Evolutionary conservation across 2,797 vertebrate genomes (phyloP), one percentile per base, ranked within the genome.

Genomic region (Valencia hispanica): DNA sequence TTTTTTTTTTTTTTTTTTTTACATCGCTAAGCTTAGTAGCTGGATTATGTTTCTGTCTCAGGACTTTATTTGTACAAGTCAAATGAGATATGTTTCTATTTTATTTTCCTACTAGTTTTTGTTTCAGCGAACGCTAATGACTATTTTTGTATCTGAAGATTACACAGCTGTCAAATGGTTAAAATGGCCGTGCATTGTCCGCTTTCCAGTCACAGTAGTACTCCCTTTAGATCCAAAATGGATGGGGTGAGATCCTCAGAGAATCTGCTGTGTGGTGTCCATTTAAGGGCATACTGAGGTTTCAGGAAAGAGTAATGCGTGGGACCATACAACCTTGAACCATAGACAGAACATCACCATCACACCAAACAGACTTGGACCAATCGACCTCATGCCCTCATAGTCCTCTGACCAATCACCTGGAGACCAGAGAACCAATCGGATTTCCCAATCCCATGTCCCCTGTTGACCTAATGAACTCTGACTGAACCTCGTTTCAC

Each of bases 21-120:
- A 59, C 83, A 89, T 87, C 86, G 73, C 86, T 87, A 91, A 89
- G 89, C 91, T 90, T 93, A 72, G 78, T 89, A 79, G 78, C 85
- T 86, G 88, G 83, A 70, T 86, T 90, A 80, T 30, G 73, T 81
- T 79, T 88, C 79, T 85, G 80, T 91, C 63, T 88, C 77, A 81
- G 73, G 75, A 43, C 63, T 86, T 93, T 82, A 84, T 88, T 92
- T 94, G 87, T 92, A 92, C 87, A 93, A 93, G 84, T 94, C 84
- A 86, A 68, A 90, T 75, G 75, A 90, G 87, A 90, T 86, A 92
- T 87, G 82, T 95, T 96, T 95, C 93, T 96, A 95, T 95, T 95
- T 95, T 95, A 96, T 96, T 96, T 96, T 96, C 94, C 87, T 96
- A 96, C 93, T 6, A 77, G 92, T 76, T 90, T 94, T 72, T 87